Conservation (phyloP, 2,113 vertebrate genomes). For the Podarcis muralis region DNA sequence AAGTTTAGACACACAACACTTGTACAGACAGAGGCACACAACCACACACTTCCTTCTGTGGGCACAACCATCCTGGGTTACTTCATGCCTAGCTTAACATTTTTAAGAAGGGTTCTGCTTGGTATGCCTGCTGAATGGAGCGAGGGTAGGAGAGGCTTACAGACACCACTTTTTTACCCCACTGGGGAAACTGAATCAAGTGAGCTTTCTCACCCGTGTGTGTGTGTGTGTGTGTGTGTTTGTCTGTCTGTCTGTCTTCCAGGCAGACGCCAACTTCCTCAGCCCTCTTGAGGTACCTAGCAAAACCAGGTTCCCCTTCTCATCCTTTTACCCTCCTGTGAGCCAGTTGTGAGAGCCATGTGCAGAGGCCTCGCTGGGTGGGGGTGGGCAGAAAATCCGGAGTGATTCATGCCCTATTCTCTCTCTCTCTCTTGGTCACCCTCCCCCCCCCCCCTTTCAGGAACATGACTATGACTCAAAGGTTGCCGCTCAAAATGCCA, state of each 20-base stretch:
- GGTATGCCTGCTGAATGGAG: neutral
- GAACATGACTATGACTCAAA: conserved; percentile 19
- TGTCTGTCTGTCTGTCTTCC: neutral
- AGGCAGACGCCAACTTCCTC: neutral
- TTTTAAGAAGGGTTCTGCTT: neutral
- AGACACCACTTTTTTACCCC: neutral
- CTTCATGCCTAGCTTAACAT: neutral
- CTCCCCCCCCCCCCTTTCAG: neutral
- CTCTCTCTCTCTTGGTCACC: neutral
- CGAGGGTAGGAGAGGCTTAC: neutral
- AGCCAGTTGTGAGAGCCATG: conserved; percentile 4
- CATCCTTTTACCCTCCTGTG: neutral
- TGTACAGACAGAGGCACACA: neutral
- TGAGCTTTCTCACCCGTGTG: neutral
- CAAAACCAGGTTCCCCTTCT: neutral
- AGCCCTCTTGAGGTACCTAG: neutral
- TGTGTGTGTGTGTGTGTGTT: too few relatives aligned
- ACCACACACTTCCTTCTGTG: neutral
- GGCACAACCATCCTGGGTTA: neutral
- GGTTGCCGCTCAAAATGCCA: neutral
- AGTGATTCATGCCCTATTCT: conserved; percentile 19
- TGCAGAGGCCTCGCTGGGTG: neutral
- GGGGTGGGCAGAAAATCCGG: neutral
- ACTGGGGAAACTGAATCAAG: neutral
- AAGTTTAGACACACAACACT: neutral